Percentiles rank a stretch among this genome's conserved stretches.
Evolutionary conservation across 2,113 vertebrate species (phyloP).

Genomic region (Phoenicopterus ruber): DNA sequence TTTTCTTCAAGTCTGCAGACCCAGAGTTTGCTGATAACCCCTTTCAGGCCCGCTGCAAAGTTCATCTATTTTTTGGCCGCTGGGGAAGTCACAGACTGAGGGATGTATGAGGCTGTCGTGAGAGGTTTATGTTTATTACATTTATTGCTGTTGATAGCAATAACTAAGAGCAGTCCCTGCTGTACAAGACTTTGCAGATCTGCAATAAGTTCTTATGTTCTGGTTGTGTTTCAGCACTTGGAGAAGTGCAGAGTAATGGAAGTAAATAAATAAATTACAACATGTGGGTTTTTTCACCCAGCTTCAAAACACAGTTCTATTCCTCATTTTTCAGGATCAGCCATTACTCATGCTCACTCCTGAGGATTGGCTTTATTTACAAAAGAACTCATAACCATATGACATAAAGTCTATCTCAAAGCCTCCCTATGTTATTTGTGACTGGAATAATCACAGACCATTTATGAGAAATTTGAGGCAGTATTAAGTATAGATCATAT

Average conservation of each 20-base stretch:
- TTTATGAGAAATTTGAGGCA: conserved; percentile 12
- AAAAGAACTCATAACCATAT: background rate
- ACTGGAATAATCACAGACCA: conserved; percentile 15
- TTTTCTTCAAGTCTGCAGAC: background rate
- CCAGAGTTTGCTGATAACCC: background rate
- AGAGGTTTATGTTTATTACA: conserved; percentile 41
- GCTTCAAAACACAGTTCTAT: background rate
- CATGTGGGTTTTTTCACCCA: background rate
- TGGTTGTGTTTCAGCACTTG: background rate
- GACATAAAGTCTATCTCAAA: conserved; percentile 27
- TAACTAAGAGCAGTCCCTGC: conserved; percentile 24
- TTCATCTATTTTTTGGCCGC: background rate
- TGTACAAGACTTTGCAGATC: conserved; percentile 25
- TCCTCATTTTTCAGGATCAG: conserved; percentile 23
- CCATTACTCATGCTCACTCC: conserved; percentile 13
- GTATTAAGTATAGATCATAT: background rate
- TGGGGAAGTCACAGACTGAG: conserved; percentile 1
- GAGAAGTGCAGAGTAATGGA: conserved; percentile 33
- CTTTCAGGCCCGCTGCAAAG: background rate
- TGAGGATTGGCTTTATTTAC: conserved; percentile 36
- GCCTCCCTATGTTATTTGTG: background rate
- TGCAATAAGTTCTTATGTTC: conserved; percentile 30
- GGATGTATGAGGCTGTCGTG: background rate
- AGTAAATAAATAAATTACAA: conserved; percentile 47
- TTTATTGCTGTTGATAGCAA: conserved; percentile 53